phyloP scores from a whole-genome alignment of 1,140 invertebrate genomes.

The Dryas iulia region DNA sequence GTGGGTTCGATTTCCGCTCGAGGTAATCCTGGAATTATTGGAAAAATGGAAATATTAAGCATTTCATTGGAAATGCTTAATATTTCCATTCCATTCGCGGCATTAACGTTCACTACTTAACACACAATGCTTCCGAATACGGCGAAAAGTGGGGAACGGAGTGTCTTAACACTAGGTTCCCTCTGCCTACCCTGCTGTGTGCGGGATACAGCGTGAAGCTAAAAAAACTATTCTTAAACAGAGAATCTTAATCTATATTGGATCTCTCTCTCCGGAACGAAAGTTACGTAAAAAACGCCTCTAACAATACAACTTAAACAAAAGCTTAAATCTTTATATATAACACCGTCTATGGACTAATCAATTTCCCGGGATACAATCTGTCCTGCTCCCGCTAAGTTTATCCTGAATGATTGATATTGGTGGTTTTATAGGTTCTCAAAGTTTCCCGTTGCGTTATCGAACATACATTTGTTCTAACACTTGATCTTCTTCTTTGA shows the following conservation, averaged over 20 bases:
- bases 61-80: too few species aligned
- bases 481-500: neutral
- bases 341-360: neutral
- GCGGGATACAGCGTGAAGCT: neutral
- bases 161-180: neutral
- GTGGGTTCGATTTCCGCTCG: too few species aligned
- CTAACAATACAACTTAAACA: neutral
- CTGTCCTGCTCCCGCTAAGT: neutral
- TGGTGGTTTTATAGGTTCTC: neutral
- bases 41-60: too few species aligned
- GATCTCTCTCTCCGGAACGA: too few species aligned
- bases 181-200: neutral
- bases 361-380: neutral
- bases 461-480: neutral
- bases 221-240: neutral
- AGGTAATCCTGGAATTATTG: too few species aligned
- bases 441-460: neutral
- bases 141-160: neutral
- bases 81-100: too few species aligned
- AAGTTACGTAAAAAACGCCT: too few species aligned
- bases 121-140: neutral
- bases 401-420: neutral
- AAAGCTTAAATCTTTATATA: neutral
- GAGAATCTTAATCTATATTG: neutral
- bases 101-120: too few species aligned